phyloP scores from a whole-genome alignment of 1,140 invertebrate species.

The Zophobas morio region DNA sequence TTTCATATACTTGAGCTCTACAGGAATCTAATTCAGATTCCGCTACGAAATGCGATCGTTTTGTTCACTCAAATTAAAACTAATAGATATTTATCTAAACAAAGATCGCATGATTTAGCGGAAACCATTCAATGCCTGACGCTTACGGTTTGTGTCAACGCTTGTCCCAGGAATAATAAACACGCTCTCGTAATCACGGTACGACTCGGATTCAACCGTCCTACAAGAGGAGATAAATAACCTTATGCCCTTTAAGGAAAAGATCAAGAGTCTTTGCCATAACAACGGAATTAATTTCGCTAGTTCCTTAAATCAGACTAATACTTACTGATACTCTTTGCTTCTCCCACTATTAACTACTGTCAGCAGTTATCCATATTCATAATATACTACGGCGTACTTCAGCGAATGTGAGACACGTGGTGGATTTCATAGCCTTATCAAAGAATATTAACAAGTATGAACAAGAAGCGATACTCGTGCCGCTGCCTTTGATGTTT shows the following conservation, averaged over 20 bases:
- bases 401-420: too few relatives aligned
- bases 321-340: too few relatives aligned
- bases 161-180: slow-evolving; percentile 83
- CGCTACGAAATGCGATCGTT: slow-evolving; percentile 63
- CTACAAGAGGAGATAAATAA: slow-evolving; percentile 63
- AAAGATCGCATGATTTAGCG: slow-evolving; percentile 64
- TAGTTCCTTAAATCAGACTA: too few relatives aligned
- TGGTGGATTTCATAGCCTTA: too few relatives aligned
- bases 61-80: slow-evolving; percentile 4
- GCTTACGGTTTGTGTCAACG: slow-evolving; percentile 74
- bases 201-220: slow-evolving; percentile 72
- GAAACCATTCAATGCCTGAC: slow-evolving; percentile 60
- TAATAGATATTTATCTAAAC: not conserved
- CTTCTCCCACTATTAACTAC: too few relatives aligned
- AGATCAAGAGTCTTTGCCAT: not conserved
- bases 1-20: slow-evolving; percentile 58
- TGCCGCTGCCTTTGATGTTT: too few relatives aligned
- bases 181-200: slow-evolving; percentile 82
- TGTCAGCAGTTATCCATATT: too few relatives aligned
- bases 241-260: slow-evolving; percentile 19
- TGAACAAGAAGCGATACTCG: too few relatives aligned
- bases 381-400: too few relatives aligned
- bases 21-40: slow-evolving; percentile 60
- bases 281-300: not conserved
- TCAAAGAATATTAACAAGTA: too few relatives aligned